Evolutionary conservation across 2,113 vertebrate species (phyloP).

Genomic region (Brachirus orientalis): DNA sequence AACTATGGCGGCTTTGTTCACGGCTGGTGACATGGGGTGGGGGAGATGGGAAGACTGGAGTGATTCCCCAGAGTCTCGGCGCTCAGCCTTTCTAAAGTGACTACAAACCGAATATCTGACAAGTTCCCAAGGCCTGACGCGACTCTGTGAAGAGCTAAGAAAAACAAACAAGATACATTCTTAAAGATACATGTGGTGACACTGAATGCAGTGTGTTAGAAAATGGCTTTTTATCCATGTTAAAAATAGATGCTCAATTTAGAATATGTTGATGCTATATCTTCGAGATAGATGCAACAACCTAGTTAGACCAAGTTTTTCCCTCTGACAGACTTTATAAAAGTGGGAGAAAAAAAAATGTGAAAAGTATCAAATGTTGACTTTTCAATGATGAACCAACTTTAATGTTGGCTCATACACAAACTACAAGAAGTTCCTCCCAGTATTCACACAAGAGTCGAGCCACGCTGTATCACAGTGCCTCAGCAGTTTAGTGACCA

Average conservation of each 20-base stretch:
- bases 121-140: conserved; percentile 79
- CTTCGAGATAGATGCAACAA: conserved; percentile 50
- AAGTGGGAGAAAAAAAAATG: conserved; percentile 45
- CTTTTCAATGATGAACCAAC: conserved; percentile 34
- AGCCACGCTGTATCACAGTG: conserved; percentile 60
- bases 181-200: conserved; percentile 56
- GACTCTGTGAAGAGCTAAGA: conserved; percentile 64
- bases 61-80: conserved; percentile 71
- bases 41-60: conserved; percentile 64
- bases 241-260: conserved; percentile 73
- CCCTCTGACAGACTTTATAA: conserved; percentile 48
- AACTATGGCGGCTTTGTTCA: conserved; percentile 83
- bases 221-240: conserved; percentile 71
- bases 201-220: conserved; percentile 66
- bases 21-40: conserved; percentile 74
- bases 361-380: conserved; percentile 18
- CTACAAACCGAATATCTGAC: conserved; percentile 81
- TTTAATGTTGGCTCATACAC: conserved; percentile 4
- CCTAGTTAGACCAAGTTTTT: conserved; percentile 63
- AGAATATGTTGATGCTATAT: conserved; percentile 48
- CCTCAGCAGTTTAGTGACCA: conserved; percentile 74
- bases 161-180: conserved; percentile 77
- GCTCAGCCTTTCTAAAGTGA: conserved; percentile 78
- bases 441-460: conserved; percentile 29
- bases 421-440: conserved; percentile 14